Conservation (phyloP, 2,113 vertebrate genomes). For the Hucho hucho region DNA sequence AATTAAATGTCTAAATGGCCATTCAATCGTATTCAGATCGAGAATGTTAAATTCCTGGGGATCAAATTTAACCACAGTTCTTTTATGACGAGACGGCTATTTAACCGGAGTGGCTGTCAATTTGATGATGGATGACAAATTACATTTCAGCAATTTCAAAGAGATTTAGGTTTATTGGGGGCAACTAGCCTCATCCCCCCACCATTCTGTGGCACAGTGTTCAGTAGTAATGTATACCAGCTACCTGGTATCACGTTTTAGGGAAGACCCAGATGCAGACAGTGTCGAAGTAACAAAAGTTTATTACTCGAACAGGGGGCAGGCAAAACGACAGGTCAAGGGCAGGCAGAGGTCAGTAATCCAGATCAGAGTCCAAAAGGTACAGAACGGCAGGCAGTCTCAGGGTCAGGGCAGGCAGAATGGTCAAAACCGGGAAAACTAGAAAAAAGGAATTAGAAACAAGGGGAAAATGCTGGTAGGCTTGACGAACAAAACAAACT, state of each 20-base stretch:
- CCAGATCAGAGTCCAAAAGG: no score
- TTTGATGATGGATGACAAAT: conserved; percentile 39
- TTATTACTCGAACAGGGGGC: no score
- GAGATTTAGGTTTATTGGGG: conserved; percentile 39
- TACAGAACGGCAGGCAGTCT: no score
- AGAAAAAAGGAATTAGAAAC: no score
- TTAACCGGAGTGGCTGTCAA: conserved; percentile 11
- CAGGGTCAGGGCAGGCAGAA: no score
- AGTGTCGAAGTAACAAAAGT: no score
- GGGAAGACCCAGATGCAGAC: no score
- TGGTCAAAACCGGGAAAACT: no score
- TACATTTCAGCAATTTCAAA: conserved; percentile 44
- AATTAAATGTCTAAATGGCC: conserved; percentile 37
- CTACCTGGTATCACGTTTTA: neutral
- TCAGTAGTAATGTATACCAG: neutral
- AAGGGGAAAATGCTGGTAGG: no score
- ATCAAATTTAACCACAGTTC: conserved; percentile 36
- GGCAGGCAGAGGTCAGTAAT: no score
- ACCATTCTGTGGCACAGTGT: conserved; percentile 8
- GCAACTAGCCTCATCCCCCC: conserved; percentile 2
- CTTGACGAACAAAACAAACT: no score
- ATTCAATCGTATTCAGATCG: conserved; percentile 29
- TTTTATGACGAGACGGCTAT: conserved; percentile 32
- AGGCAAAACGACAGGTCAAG: no score
- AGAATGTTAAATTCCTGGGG: conserved; percentile 42